Conservation (phyloP, 2,888 invertebrate species). For the Epinotia bilunana region DNA sequence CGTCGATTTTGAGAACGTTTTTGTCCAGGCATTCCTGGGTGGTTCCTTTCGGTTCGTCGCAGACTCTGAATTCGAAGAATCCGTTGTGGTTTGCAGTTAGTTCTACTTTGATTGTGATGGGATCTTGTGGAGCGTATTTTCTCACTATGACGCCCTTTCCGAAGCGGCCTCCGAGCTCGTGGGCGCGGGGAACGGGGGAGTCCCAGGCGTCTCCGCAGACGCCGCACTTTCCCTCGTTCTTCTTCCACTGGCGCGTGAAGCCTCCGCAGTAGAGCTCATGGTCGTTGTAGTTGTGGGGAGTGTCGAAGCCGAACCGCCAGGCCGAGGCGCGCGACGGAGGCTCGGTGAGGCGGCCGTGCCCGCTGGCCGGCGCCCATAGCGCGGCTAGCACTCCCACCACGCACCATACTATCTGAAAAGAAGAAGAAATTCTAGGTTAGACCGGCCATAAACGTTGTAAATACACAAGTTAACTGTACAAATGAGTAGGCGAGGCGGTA, state of each 20-base stretch:
- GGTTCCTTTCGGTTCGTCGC: slow-evolving; percentile 88
- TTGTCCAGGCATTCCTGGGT: slow-evolving; percentile 91
- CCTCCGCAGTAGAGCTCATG: slow-evolving; percentile 95
- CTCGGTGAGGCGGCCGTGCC: slow-evolving; percentile 91
- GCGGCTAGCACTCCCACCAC: slow-evolving; percentile 62
- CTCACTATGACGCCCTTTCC: slow-evolving; percentile 92
- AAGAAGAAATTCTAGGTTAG: slow-evolving; percentile 25
- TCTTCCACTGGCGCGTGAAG: slow-evolving; percentile 92
- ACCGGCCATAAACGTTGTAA: background rate
- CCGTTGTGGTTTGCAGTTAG: slow-evolving; percentile 95
- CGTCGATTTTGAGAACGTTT: slow-evolving; percentile 85
- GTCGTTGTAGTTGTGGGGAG: slow-evolving; percentile 95
- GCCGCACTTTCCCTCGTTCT: slow-evolving; percentile 93
- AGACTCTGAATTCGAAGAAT: slow-evolving; percentile 93
- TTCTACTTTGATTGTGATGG: slow-evolving; percentile 90
- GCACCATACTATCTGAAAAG: slow-evolving; percentile 74
- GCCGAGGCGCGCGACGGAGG: slow-evolving; percentile 94
- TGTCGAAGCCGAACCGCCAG: slow-evolving; percentile 95
- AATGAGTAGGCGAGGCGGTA: background rate
- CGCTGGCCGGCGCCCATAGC: slow-evolving; percentile 70
- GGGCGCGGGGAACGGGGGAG: slow-evolving; percentile 87
- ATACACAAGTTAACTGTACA: background rate
- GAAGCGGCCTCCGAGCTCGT: slow-evolving; percentile 93
- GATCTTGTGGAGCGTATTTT: slow-evolving; percentile 88
- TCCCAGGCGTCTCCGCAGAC: slow-evolving; percentile 95